Evolutionary conservation across 2,888 invertebrate genomes (phyloP).

Genomic region (Meandrusa payeni): DNA sequence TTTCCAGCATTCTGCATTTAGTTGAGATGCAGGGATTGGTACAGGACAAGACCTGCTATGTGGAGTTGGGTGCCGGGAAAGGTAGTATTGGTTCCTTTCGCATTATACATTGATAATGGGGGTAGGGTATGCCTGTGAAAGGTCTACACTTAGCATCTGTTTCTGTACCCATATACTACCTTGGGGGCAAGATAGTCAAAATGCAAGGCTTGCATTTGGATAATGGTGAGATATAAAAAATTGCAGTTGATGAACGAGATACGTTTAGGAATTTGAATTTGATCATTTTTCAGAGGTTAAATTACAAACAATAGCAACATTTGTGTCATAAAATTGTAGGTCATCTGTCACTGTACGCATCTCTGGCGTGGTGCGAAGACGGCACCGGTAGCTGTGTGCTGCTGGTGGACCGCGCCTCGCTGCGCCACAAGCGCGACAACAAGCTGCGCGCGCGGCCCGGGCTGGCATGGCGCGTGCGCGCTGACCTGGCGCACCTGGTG

Average conservation of each 20-base stretch:
- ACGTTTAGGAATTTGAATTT: too few species aligned
- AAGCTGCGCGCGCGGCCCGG: constrained; percentile 35
- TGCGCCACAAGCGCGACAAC: constrained; percentile 89
- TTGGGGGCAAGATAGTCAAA: too few species aligned
- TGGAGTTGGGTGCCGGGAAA: constrained; percentile 96
- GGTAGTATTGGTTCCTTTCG: too few species aligned
- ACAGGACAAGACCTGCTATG: constrained; percentile 83
- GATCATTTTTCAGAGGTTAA: too few species aligned
- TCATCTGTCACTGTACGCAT: constrained; percentile 89
- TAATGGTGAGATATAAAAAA: too few species aligned
- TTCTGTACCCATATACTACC: too few species aligned
- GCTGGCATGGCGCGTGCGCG: constrained; percentile 81
- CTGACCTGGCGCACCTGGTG: constrained; percentile 90
- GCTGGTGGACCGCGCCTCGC: constrained; percentile 89
- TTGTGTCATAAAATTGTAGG: constrained; percentile 73
- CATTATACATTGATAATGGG: too few species aligned
- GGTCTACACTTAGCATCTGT: too few species aligned
- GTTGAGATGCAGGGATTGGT: constrained; percentile 83
- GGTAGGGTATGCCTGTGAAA: too few species aligned
- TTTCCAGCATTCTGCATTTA: constrained; percentile 87
- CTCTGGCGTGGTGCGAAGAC: constrained; percentile 77
- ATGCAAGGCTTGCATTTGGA: too few species aligned
- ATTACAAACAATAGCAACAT: too few species aligned
- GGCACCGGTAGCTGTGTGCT: constrained; percentile 81
- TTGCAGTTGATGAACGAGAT: too few species aligned